Evolutionary conservation across 2,113 vertebrate genomes (phyloP).

Genomic region (Delphinus delphis): DNA sequence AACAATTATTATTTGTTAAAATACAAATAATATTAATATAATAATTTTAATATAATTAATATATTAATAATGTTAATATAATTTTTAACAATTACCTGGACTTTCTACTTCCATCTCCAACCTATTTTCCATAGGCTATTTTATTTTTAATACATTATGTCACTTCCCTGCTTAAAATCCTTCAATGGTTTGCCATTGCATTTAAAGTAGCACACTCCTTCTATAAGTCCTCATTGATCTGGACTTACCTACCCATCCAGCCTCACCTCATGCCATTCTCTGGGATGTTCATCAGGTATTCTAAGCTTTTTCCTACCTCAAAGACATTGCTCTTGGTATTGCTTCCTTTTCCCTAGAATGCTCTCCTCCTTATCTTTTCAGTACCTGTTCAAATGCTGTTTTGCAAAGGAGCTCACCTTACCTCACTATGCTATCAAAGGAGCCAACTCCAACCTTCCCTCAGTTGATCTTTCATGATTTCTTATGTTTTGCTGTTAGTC

Average conservation of each 20-base stretch:
- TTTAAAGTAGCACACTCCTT: constrained; percentile 11
- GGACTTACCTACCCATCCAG: not conserved
- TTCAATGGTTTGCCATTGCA: not conserved
- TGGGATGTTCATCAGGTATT: not conserved
- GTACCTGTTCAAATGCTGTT: not conserved
- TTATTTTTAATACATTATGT: not conserved
- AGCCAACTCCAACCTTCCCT: not conserved
- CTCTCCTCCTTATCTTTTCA: not conserved
- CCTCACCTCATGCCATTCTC: not conserved
- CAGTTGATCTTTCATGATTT: not conserved
- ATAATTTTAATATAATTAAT: no score
- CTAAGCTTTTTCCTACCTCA: not conserved
- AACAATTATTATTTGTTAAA: not conserved
- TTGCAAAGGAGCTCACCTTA: not conserved
- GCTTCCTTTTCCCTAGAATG: not conserved
- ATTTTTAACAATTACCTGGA: not conserved
- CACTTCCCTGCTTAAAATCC: not conserved
- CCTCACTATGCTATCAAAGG: not conserved
- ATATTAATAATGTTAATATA: not conserved
- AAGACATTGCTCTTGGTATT: not conserved
- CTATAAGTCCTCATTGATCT: not conserved
- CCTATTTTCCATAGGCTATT: not conserved
- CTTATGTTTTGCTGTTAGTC: not conserved
- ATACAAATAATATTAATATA: not conserved
- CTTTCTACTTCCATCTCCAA: not conserved